Conservation (phyloP, 92 coral and sea anemone species). For the Palythoa caribaeorum region DNA sequence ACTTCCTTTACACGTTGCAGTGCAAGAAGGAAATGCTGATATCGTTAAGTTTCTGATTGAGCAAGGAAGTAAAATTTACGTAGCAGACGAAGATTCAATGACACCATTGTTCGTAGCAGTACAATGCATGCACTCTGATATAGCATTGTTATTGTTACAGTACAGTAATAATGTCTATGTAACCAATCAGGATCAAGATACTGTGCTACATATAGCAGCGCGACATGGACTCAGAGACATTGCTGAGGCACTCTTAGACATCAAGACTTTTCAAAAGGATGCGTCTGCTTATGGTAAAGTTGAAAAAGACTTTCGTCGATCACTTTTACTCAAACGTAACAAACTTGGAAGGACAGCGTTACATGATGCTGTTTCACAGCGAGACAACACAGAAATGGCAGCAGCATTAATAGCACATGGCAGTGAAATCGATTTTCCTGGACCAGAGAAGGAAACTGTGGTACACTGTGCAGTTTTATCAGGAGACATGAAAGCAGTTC, state of each 20-base stretch:
- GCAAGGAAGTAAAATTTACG: slow-evolving; percentile 40
- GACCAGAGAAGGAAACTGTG: not conserved
- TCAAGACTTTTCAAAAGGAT: not conserved
- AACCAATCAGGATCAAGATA: not conserved
- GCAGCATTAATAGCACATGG: not conserved
- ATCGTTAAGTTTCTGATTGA: slow-evolving; percentile 21
- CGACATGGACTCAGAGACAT: not conserved
- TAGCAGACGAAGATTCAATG: not conserved
- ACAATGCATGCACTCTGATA: not conserved
- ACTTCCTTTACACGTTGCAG: slow-evolving; percentile 22
- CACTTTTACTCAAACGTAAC: not conserved
- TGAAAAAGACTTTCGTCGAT: not conserved
- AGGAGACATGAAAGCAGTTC: not conserved
- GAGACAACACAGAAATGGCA: not conserved
- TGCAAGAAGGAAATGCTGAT: not conserved
- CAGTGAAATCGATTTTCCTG: not conserved
- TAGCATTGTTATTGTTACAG: not conserved
- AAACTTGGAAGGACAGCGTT: slow-evolving; percentile 15
- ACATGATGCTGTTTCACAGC: not conserved
- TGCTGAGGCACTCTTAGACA: not conserved
- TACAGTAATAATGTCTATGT: not conserved
- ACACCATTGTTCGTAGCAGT: slow-evolving; percentile 21
- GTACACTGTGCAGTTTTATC: not conserved
- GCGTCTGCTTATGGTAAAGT: not conserved
- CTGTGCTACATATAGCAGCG: slow-evolving; percentile 23